phyloP scores from a whole-genome alignment of 2,888 invertebrate species.

The Folsomia candida region DNA sequence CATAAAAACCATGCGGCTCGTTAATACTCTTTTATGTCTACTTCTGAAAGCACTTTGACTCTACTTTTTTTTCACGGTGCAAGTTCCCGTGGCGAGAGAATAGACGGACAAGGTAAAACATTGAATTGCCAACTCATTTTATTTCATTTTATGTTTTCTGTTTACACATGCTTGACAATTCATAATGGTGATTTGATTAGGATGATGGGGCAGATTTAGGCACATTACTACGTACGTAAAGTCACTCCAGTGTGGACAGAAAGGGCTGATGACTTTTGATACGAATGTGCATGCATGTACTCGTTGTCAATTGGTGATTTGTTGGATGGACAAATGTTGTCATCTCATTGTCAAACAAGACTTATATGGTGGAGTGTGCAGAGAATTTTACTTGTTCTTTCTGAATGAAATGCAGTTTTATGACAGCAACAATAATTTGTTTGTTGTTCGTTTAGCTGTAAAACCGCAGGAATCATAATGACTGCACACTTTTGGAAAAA shows the following conservation, averaged over 20 bases:
- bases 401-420: not conserved
- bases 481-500: too few species aligned
- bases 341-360: constrained; percentile 1
- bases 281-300: not conserved
- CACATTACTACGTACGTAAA: too few species aligned
- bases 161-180: constrained; percentile 18
- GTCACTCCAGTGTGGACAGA: too few species aligned
- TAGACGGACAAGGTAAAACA: not conserved
- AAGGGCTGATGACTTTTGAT: too few species aligned
- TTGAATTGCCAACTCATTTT: not conserved
- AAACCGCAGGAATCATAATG: too few species aligned
- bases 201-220: constrained; percentile 14
- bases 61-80: not conserved
- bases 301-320: not conserved
- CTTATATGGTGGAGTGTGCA: not conserved
- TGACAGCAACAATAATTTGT: not conserved
- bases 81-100: too few species aligned
- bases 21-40: not conserved
- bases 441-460: too few species aligned
- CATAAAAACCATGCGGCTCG: not conserved
- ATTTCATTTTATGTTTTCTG: not conserved
- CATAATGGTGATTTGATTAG: constrained; percentile 22
- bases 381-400: not conserved
- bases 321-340: constrained; percentile 1
- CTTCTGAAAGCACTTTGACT: not conserved